Evolutionary conservation across 35 echinoderm and acorn worm genomes (phyloP), one percentile per base, ranked within the genome.

Genomic region (Apostichopus japonicus): DNA sequence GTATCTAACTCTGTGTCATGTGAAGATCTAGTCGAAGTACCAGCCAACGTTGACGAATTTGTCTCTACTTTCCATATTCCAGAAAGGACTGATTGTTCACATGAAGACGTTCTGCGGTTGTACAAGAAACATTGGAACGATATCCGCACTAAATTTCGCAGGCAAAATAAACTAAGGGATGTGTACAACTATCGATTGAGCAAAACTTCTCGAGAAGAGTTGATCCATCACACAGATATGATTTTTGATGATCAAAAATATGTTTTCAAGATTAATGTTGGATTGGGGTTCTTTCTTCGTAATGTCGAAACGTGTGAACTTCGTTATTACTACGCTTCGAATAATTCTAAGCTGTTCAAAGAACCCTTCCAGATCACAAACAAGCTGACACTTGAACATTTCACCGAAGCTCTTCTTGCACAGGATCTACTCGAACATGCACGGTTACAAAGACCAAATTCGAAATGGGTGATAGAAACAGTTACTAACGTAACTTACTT

Each of bases 251-350:
- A 87, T 25, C 72, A 89, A 72, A 59, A 10, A 59, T n/a, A 51
- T 19, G 57, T 53, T 90, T 87, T 86, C 13, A 94, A 90, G 87
- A 19, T 94, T 13, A 94, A 90, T 71, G 79, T 84, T 24, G 27
- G 86, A 6, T 90, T 94, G 58, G 93, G 93, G 10, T 94, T 94
- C 78, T 16, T 94, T 15, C 62, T 94, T 6, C 76, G 87, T 10
- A 90, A 94, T 70, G 59, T 63, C 6, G 93, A 90, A 17, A 94
- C 55, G 1, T 57, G 77, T 86, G 55, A 94, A 13, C 77, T 79
- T 7, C 73, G 53, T 6, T 94, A 90, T 58, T 93, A 77, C 56
- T 77, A 93, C 57, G 14, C 93, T 22, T 89, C 67, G 59, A 56
- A 58, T 15, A 94, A 81, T 61, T 63, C 77, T 22, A 57, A 83